A percentile compares a stretch with the other conserved stretches of the same genome.
These are phyloP conservation scores for Eumaeus atala DNA, from an alignment of 1,140 invertebrate species.

Conservation along the genomic window DNA sequence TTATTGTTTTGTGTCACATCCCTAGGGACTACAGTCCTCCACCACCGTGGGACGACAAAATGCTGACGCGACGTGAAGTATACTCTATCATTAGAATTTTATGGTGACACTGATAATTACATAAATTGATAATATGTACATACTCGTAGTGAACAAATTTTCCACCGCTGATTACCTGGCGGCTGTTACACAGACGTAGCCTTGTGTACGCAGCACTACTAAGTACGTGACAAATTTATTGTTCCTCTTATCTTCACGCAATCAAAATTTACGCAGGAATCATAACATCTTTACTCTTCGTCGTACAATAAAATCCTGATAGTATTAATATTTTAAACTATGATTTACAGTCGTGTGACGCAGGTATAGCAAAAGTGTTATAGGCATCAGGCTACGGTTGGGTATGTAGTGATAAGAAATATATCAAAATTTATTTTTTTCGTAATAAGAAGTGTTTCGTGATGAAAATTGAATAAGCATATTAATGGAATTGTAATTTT, in stretches of 20 bases:
- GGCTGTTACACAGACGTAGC: conserved; percentile 9
- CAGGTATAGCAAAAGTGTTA: background rate
- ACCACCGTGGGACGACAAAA: too few relatives aligned
- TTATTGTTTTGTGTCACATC: too few relatives aligned
- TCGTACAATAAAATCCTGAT: background rate
- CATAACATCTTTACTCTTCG: conserved; percentile 5
- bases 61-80: too few relatives aligned
- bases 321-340: conserved; percentile 5
- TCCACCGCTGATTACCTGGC: conserved; percentile 15
- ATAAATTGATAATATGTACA: too few relatives aligned
- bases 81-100: background rate
- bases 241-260: conserved; percentile 19
- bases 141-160: conserved; percentile 18
- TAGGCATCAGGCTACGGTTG: background rate
- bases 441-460: too few relatives aligned
- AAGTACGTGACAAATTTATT: conserved; percentile 23
- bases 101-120: background rate
- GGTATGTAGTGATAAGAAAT: too few relatives aligned
- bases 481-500: too few relatives aligned
- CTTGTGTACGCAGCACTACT: conserved; percentile 20
- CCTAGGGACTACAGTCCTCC: too few relatives aligned
- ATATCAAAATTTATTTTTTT: too few relatives aligned
- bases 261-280: conserved; percentile 15
- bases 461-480: too few relatives aligned
- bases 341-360: background rate